Base-by-base conservation (phyloP, 1,140 invertebrate species). In the Teleogryllus occipitalis region DNA sequence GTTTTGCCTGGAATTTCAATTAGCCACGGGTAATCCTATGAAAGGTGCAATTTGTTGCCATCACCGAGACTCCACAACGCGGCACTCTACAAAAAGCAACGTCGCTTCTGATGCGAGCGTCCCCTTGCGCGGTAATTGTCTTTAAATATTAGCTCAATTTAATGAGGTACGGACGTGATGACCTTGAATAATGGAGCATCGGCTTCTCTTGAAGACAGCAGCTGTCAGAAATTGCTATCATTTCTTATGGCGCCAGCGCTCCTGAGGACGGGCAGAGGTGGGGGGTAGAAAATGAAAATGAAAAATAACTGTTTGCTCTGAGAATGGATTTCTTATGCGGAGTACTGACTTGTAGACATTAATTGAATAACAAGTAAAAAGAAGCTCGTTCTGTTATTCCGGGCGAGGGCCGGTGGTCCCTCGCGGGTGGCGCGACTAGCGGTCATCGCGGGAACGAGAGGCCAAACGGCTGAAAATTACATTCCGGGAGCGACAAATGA, bases 131-230 rank as follows among this genome's bases (percentile, higher is more conserved):
- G 54, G 54, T 65, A 65, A 65, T 65, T 65, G 54, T 65, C 54
- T 65, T 65, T 65, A 65, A 65, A 65, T 65, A 65, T 65, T 65
- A 65, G 54, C 54, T 65, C 54, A 65, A 65, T 65, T 65, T 65
- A 65, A 65, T 65, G 54, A 65, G 54, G 54, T 65, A 65, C 54
- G 54, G 54, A 65, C 54, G 54, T 65, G 54, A 65, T 65, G 54
- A 65, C 54, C 54, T 65, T 65, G 54, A 65, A 65, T 10, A 65
- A 65, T 65, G 54, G 54, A 65, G 54, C 54, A 65, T 65, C 54
- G 54, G 54, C 54, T 65, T 65, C 54, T 65, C 54, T 65, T 65
- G 54, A 65, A 65, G 54, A 65, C 54, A 65, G 54, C 54, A 65
- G 54, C 54, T 65, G 54, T 65, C 54, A 65, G 54, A 65, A 65